Evolutionary conservation across 2,113 vertebrate genomes (phyloP), one percentile per base, ranked within the genome.

Genomic region (Neoarius graeffei): DNA sequence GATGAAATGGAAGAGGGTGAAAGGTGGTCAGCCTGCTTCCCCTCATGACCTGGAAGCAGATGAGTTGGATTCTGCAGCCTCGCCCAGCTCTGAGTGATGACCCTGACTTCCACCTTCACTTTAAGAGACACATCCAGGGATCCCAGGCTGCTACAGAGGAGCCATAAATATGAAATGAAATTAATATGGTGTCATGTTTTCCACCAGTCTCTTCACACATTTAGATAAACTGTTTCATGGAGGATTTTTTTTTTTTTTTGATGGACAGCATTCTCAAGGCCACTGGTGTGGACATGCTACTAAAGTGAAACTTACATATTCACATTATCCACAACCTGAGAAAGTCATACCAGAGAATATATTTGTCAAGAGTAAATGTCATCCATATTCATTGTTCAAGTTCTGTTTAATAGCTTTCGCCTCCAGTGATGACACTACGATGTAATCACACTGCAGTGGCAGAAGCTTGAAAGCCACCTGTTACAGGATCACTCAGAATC

Each of bases 1-100:
- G 91, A 99, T 99, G 98, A 99, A 99, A 92, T 99, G 98, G 98
- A 99, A 99, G 92, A 94, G 98, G 0, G 97, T 99, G 62, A 99
- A 99, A 92, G 97, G 98, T 0, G 97, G 97, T 71, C 98, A 98
- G 25, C 96, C 97, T 0, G 92, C 94, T 71, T 98, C 97, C 6
- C 97, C 97, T 1, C 96, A 94, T 0, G 96, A 97, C 86, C 95
- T 95, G 10, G 97, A 98, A 90, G 94, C 94, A 0, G 97, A 99
- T 67, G 98, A 98, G 14, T 92, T 96, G 76, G 98, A 99, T 95
- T 98, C 97, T 2, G 96, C 97, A 0, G 95, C 97, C 20, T 98
- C 98, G 20, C 97, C 96, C 84, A 96, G 95, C 93, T 98, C 98
- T 2, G 98, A 99, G 85, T 98, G 91, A 95, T 88, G 81, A 66